Base-by-base conservation (phyloP, 1,140 invertebrate species). In the Ooceraea biroi region DNA sequence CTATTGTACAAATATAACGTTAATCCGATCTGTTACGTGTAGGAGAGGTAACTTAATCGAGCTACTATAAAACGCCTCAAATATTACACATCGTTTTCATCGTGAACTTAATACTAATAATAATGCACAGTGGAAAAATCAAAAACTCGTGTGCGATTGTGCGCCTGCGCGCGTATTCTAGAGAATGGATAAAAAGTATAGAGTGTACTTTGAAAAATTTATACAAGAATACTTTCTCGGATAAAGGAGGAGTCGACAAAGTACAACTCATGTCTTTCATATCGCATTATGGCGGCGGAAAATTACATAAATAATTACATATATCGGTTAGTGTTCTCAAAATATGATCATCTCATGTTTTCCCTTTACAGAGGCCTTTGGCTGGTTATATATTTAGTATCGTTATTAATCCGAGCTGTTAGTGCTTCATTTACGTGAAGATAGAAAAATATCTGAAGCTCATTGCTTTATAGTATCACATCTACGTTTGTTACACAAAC, bases 381-480 rank as follows among this genome's bases (percentile, higher is more conserved):
- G 22, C 36, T 55, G 65, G 41, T 27, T 4, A 50, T 4, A 50
- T 4, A 78, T 12, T 17, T 41, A 55, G 27, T 52, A 44, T 80
- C 41, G 36, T 19, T 69, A n/a, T 80, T 80, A 80, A 80, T 30
- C 25, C 22, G n/a, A 71, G 44, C 44, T 41, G 30, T 30, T 44
- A 55, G 22, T 27, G 48, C 5, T 78, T 36, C 22, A 41, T 55
- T 78, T 69, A 30, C 17, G 41, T 7, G 50, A 41, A 66, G 12
- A 77, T 65, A 77, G n/a, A 77, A 77, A 65, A 65, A 65, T 77
- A 63, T 77, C 10, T 7, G 36, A 36, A 36, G 36, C 61, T 46
- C 17, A 52, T 78, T 78, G n/a, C 48, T 17, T 68, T 68, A 48
- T 30, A 19, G 17, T 50, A 36, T 30, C 46, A 14, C 14, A 27